Conservation (phyloP, 2,797 vertebrate genomes). For the Gastrophryne carolinensis region DNA sequence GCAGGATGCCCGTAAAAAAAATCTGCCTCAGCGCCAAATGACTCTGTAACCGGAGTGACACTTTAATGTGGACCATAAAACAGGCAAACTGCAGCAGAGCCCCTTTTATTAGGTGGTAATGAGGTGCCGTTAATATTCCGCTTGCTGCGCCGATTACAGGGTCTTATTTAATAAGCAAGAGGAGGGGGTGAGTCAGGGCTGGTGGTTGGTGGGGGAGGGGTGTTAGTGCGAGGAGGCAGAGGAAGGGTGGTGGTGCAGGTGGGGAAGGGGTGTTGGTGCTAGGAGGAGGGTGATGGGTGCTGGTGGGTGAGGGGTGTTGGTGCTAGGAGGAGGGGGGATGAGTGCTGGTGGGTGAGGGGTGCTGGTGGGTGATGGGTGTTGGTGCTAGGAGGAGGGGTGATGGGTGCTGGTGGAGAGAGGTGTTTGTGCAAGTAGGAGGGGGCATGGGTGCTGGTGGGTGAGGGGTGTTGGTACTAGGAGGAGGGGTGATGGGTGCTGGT, state of each 20-base stretch:
- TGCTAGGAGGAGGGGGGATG: too few species aligned
- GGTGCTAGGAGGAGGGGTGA: too few species aligned
- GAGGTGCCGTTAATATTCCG: background rate
- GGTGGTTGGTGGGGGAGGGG: background rate
- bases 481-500: too few species aligned
- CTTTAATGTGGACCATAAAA: constrained; percentile 48
- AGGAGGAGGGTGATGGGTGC: too few species aligned
- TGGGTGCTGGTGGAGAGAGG: too few species aligned
- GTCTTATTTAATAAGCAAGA: background rate
- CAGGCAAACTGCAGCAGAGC: constrained; percentile 11
- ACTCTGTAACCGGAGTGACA: constrained; percentile 45
- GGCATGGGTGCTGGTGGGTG: too few species aligned
- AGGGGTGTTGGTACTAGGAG: too few species aligned
- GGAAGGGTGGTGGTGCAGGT: constrained; percentile 8
- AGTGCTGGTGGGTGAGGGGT: too few species aligned
- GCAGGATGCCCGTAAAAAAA: constrained; percentile 43
- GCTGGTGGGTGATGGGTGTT: too few species aligned
- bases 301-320: too few species aligned
- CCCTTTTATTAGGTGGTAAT: constrained; percentile 44
- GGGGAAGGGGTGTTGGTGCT: background rate
- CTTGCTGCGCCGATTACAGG: constrained; percentile 21
- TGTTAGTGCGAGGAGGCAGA: too few species aligned
- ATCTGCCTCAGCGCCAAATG: constrained; percentile 32
- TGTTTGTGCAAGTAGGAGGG: too few species aligned
- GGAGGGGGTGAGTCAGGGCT: background rate